Evolutionary conservation across 2,888 invertebrate species (phyloP).

Genomic region (Limnephilus rhombicus): DNA sequence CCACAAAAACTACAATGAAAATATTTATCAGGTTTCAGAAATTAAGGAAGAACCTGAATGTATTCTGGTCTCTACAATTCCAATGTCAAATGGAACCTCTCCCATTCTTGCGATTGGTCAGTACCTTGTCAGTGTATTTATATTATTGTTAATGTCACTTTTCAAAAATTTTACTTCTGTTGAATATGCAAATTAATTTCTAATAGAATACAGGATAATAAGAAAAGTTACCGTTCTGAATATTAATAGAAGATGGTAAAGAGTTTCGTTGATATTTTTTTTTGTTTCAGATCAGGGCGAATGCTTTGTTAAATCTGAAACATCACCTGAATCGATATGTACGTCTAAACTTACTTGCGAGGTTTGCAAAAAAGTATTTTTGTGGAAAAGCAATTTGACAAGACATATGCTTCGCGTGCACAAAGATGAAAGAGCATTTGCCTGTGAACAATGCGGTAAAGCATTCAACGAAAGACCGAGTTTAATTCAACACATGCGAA

Average conservation of each 20-base stretch:
- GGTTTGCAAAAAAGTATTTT: neutral
- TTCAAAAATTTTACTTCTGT: neutral
- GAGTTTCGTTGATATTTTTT: neutral
- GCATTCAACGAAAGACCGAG: neutral
- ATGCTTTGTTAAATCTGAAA: neutral
- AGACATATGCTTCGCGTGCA: neutral
- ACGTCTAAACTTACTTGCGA: neutral
- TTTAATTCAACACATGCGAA: neutral
- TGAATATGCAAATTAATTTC: neutral
- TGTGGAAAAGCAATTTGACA: neutral
- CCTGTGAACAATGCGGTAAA: neutral
- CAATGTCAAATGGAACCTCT: neutral
- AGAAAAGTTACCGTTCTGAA: neutral
- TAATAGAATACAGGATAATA: neutral
- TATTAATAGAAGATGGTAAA: neutral
- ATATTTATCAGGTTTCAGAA: neutral
- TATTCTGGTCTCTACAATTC: neutral
- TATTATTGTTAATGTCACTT: neutral
- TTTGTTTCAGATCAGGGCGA: neutral
- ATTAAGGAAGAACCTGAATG: neutral
- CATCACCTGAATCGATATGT: neutral
- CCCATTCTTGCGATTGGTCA: neutral
- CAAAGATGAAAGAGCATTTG: neutral
- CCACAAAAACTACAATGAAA: neutral
- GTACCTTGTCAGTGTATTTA: neutral